Conservation (phyloP, 2,113 vertebrate species). For the Notarius quadriscutis region DNA sequence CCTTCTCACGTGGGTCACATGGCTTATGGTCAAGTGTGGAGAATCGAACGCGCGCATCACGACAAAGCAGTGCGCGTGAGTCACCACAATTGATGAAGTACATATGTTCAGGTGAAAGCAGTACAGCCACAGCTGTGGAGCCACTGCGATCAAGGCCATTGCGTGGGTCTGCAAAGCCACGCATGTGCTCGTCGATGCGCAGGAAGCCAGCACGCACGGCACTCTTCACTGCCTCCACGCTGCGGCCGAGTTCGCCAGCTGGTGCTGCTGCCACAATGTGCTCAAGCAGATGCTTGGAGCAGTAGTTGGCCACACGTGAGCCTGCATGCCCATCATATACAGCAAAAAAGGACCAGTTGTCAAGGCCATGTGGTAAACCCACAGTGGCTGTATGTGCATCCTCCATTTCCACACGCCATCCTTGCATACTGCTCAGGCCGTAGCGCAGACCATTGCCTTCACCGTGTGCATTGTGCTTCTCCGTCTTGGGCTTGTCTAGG, state of each 20-base stretch:
- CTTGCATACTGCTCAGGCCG: slow-evolving; percentile 98
- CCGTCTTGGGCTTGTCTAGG: slow-evolving; percentile 99
- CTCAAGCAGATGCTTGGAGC: slow-evolving; percentile 92
- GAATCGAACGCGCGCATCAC: slow-evolving; percentile 91
- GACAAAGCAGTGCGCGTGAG: slow-evolving; percentile 92
- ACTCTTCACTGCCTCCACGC: slow-evolving; percentile 89
- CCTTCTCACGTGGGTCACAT: slow-evolving; percentile 94
- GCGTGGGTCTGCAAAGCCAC: slow-evolving; percentile 95
- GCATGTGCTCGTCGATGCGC: slow-evolving; percentile 98
- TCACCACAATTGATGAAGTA: slow-evolving; percentile 99
- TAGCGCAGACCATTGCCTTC: slow-evolving; percentile 91
- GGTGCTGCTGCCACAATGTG: slow-evolving; percentile 82
- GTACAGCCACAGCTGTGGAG: slow-evolving; percentile 92
- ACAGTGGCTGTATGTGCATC: slow-evolving; percentile 94
- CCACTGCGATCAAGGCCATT: slow-evolving; percentile 98
- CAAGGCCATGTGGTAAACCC: slow-evolving; percentile 90
- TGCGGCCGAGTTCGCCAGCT: slow-evolving; percentile 46
- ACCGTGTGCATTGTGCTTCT: slow-evolving; percentile 92
- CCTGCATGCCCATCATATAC: slow-evolving; percentile 97
- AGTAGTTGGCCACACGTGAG: slow-evolving; percentile 97
- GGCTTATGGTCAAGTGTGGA: slow-evolving; percentile 99
- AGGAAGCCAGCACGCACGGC: slow-evolving; percentile 96
- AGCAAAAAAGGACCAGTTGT: slow-evolving; percentile 96
- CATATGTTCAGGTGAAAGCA: slow-evolving; percentile 89
- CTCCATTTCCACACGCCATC: slow-evolving; percentile 99